Conservation (phyloP, 2,888 invertebrate genomes). For the Sycophila texana region DNA sequence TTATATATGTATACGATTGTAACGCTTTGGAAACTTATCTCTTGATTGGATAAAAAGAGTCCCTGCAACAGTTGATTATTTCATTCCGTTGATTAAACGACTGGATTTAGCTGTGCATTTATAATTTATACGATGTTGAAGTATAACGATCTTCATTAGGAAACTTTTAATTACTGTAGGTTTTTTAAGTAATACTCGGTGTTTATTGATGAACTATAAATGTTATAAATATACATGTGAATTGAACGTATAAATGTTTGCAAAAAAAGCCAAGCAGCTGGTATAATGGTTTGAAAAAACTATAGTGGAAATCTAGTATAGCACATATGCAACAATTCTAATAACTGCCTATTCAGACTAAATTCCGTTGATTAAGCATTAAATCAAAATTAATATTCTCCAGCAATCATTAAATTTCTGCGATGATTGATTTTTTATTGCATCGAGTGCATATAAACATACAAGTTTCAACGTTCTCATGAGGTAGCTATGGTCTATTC, state of each 20-base stretch:
- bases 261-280: too few species aligned
- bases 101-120: neutral
- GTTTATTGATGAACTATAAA: too few species aligned
- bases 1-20: neutral
- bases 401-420: neutral
- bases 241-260: too few species aligned
- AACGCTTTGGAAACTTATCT: neutral
- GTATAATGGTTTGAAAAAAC: too few species aligned
- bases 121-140: neutral
- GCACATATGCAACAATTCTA: too few species aligned
- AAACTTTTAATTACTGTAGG: neutral
- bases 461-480: neutral
- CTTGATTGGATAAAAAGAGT: conserved; percentile 13
- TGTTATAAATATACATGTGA: too few species aligned
- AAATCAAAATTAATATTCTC: neutral
- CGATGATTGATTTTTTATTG: conserved; percentile 6
- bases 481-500: neutral
- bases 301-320: neutral
- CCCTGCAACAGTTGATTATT: conserved; percentile 21
- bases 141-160: neutral
- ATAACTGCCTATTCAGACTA: neutral
- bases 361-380: conserved; percentile 16
- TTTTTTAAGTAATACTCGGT: neutral
- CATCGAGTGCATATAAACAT: neutral
- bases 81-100: neutral